phyloP scores from a whole-genome alignment of 2,797 vertebrate genomes.

The Argentina silus region DNA sequence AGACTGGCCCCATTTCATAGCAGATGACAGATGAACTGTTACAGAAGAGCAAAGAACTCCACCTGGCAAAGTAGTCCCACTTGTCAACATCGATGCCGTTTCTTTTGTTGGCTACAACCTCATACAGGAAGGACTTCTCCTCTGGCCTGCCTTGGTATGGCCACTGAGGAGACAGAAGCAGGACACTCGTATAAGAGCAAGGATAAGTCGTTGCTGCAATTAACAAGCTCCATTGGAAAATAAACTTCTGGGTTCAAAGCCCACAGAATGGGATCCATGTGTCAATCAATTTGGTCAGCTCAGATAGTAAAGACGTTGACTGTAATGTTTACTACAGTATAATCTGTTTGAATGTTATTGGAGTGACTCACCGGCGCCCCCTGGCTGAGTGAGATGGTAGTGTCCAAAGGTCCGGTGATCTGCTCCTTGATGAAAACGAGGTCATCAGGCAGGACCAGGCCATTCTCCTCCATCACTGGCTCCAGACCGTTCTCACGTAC shows the following conservation, averaged over 20 bases:
- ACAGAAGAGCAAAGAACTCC: conserved; percentile 4
- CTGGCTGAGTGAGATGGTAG: neutral
- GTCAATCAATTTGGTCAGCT: no score
- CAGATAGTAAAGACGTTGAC: no score
- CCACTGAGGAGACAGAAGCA: conserved; percentile 76
- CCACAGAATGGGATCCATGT: no score
- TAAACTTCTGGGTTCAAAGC: no score
- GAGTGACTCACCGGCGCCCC: conserved; percentile 51
- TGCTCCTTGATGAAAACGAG: conserved; percentile 93
- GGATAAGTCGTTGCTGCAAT: no score
- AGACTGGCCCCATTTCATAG: no score
- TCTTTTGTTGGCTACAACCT: conserved; percentile 94
- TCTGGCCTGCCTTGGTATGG: conserved; percentile 81
- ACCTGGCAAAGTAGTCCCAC: conserved; percentile 99
- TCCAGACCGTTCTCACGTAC: conserved; percentile 80
- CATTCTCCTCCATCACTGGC: conserved; percentile 77
- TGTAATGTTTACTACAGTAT: no score
- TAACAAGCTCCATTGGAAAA: no score
- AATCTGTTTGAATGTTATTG: neutral
- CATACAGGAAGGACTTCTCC: conserved; percentile 94
- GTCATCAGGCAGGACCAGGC: conserved; percentile 85
- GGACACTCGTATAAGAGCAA: no score
- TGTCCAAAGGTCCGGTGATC: conserved; percentile 81
- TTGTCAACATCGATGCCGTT: conserved; percentile 98
- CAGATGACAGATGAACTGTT: neutral